Base-by-base conservation (phyloP, 2,888 invertebrate species). In the Caenorhabditis sp. region DNA sequence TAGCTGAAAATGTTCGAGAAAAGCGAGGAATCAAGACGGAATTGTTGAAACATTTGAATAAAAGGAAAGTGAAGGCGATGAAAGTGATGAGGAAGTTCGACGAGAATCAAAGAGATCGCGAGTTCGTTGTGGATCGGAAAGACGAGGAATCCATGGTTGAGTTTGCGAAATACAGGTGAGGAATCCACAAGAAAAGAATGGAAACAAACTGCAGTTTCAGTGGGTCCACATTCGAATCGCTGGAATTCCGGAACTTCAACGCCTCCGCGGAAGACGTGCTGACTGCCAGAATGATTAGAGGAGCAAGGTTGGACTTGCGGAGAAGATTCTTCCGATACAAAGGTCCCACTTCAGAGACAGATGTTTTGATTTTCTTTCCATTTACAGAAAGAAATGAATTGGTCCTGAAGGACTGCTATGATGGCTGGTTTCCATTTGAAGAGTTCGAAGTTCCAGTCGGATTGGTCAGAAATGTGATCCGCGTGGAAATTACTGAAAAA, bases 371-470 rank as follows among this genome's bases (percentile, higher is more conserved):
- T 11, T 20, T 11, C 24, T 6, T 35, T 45, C 45, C 32, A 27
- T 0, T 20, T 15, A 6, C 13, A 22, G 3, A 39, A 3, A 26
- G 11, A 26, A 2, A n/a, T n/a, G n/a, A n/a, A n/a, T n/a, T 62
- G 2, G 30, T 27, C 8, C 46, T 62, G 22, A 22, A 39, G 20
- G 50, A 50, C 30, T 37, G 27, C 20, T 4, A 39, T 6, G 50
- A 50, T 27, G 61, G 61, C 39, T 62, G 61, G 61, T 62, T 62
- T 20, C 61, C 61, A n/a, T 50, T 62, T 20, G 5, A 26, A 20
- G 1, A 48, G 8, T 20, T 62, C n/a, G 3, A 32, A 15, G 1
- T 59, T 3, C 8, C 32, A 11, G 26, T 5, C 15, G 13, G 24
- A n/a, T 30, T 35, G 11, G 26, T 24, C 13, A 17, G 20, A 22